Conservation (phyloP, 2,113 vertebrate genomes). For the Coptodon bakossiorum region DNA sequence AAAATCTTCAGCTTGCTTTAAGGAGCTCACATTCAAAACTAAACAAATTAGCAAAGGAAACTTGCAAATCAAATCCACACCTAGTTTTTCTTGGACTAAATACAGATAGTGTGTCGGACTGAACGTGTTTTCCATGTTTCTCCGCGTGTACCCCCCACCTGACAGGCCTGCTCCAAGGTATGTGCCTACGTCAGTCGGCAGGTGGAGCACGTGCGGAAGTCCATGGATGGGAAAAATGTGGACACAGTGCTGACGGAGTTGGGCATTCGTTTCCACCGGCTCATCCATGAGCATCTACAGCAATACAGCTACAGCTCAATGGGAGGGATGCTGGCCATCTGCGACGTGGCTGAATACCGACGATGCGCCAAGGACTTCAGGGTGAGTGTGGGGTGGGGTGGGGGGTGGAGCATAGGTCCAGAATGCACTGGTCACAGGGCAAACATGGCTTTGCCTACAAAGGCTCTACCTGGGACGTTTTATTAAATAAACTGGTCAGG, state of each 20-base stretch:
- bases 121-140: neutral
- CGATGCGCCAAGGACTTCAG: constrained; percentile 95
- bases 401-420: constrained; percentile 15
- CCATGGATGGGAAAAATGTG: constrained; percentile 98
- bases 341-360: constrained; percentile 95
- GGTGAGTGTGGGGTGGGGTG: constrained; percentile 44
- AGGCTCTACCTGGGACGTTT: neutral
- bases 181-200: constrained; percentile 91
- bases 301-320: constrained; percentile 97
- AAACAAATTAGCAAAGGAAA: neutral
- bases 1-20: neutral
- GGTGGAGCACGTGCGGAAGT: constrained; percentile 91
- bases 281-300: constrained; percentile 95
- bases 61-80: neutral
- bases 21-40: neutral
- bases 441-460: neutral
- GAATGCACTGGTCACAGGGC: constrained; percentile 10
- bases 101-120: neutral
- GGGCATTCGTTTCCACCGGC: constrained; percentile 95
- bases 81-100: neutral
- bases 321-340: constrained; percentile 99
- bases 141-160: neutral
- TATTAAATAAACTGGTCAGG: neutral
- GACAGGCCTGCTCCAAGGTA: constrained; percentile 93
- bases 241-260: constrained; percentile 94